phyloP scores from a whole-genome alignment of 92 coral and sea anemone genomes.

The Metridium senile region DNA sequence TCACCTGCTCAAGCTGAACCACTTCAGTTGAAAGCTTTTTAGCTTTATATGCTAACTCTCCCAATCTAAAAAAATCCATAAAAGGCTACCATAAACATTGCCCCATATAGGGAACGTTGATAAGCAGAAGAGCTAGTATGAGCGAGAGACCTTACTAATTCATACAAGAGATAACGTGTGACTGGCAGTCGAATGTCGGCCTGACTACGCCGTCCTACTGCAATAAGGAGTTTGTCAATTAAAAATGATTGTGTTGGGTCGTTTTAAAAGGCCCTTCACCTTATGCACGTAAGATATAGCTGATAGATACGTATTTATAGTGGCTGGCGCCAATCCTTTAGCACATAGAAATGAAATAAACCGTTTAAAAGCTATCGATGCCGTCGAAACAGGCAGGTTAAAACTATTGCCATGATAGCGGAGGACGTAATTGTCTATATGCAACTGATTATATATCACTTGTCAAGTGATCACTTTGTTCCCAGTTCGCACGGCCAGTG shows the following conservation, averaged over 20 bases:
- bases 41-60: constrained; percentile 25
- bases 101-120: constrained; percentile 35
- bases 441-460: too few species aligned
- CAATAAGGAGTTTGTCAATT: too few species aligned
- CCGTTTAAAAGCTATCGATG: background rate
- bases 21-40: background rate
- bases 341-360: constrained; percentile 18
- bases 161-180: too few species aligned
- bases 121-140: constrained; percentile 33
- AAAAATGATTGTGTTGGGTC: constrained; percentile 18
- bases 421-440: too few species aligned
- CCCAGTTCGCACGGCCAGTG: too few species aligned
- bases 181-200: too few species aligned
- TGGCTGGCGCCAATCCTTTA: background rate
- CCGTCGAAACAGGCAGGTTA: constrained; percentile 1
- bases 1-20: background rate
- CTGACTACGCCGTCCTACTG: too few species aligned
- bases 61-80: constrained; percentile 37
- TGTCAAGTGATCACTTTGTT: too few species aligned
- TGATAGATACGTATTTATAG: constrained; percentile 13
- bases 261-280: constrained; percentile 6
- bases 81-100: constrained; percentile 38
- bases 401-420: too few species aligned
- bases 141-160: too few species aligned
- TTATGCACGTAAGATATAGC: constrained; percentile 22